Conservation (phyloP, 2,888 invertebrate species). For the Drosophila neotestacea region DNA sequence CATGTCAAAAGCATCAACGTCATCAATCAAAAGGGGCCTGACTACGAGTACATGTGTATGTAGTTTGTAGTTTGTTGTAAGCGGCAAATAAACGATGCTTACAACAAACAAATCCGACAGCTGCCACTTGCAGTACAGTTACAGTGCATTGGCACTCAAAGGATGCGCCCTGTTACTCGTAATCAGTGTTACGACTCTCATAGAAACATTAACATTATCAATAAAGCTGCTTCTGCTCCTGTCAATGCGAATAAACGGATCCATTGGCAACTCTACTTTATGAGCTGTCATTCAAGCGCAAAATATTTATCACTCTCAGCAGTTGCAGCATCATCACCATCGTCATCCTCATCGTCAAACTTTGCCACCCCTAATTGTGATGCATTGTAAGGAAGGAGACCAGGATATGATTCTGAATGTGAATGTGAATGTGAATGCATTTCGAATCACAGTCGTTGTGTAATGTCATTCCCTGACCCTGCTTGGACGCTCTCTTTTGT, state of each 20-base stretch:
- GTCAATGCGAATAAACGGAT: conserved; percentile 21
- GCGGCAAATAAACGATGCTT: conserved; percentile 49
- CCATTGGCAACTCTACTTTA: conserved; percentile 41
- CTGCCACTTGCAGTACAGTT: conserved; percentile 66
- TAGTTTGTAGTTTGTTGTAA: conserved; percentile 26
- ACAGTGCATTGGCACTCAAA: conserved; percentile 52
- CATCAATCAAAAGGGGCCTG: conserved; percentile 58
- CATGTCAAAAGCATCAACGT: conserved; percentile 25
- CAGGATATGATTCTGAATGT: neutral
- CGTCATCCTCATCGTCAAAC: neutral
- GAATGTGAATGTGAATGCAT: conserved; percentile 28
- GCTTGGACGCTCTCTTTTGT: neutral
- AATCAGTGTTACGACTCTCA: conserved; percentile 48
- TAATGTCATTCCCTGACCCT: conserved; percentile 31
- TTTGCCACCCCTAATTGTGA: conserved; percentile 62
- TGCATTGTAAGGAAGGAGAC: conserved; percentile 46
- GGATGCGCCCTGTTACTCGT: conserved; percentile 42
- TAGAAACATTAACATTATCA: conserved; percentile 57
- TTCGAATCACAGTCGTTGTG: conserved; percentile 29
- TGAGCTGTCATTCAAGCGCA: conserved; percentile 70
- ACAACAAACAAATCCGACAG: conserved; percentile 65
- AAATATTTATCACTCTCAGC: conserved; percentile 73
- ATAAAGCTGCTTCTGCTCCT: conserved; percentile 32
- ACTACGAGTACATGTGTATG: neutral
- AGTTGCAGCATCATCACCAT: conserved; percentile 21